Conservation (phyloP, 2,888 invertebrate genomes). For the Cryptophagus acutangulus region DNA sequence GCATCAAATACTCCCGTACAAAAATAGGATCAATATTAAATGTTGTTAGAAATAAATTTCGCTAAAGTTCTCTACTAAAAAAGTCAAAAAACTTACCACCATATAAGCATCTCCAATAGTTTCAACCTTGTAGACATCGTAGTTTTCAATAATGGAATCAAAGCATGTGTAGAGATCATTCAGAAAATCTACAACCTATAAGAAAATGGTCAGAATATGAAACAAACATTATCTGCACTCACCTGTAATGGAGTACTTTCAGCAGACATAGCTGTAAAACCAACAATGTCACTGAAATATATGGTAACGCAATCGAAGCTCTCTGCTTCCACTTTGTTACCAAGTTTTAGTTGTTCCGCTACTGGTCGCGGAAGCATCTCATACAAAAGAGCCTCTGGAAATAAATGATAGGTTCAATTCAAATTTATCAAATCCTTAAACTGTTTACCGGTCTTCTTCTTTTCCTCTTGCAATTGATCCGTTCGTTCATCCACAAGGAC, state of each 20-base stretch:
- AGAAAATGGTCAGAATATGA: conserved; percentile 1
- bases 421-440: background rate
- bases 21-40: no score
- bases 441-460: conserved; percentile 80
- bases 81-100: conserved; percentile 76
- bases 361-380: conserved; percentile 87
- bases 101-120: conserved; percentile 90
- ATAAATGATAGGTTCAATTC: background rate
- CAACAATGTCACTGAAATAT: conserved; percentile 93
- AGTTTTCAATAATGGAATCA: conserved; percentile 88
- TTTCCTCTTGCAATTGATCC: conserved; percentile 89
- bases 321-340: conserved; percentile 85
- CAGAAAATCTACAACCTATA: conserved; percentile 82
- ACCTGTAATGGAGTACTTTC: conserved; percentile 85
- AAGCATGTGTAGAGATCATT: conserved; percentile 94
- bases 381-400: conserved; percentile 72
- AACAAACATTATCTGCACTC: conserved; percentile 20
- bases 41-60: no score
- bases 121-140: conserved; percentile 91
- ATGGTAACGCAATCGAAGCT: conserved; percentile 88
- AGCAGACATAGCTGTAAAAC: conserved; percentile 88
- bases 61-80: no score
- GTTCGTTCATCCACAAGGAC: conserved; percentile 90
- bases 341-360: conserved; percentile 88
- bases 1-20: no score